A percentile compares a stretch with the other conserved stretches of the same genome.
These are phyloP conservation scores for Netelia virgata DNA, from an alignment of 2,888 invertebrate genomes.

Conservation along the genomic window DNA sequence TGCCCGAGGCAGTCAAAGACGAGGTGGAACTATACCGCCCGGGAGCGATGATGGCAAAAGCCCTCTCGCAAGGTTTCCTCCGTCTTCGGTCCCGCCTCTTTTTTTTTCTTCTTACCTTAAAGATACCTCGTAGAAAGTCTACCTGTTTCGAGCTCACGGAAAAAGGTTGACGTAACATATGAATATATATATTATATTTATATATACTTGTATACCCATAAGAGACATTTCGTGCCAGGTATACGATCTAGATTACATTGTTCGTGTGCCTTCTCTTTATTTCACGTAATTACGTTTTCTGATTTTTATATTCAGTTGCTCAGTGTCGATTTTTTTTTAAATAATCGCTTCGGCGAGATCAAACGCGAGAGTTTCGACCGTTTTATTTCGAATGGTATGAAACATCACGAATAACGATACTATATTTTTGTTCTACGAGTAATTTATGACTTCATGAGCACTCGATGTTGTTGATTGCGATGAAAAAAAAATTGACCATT, in stretches of 20 bases:
- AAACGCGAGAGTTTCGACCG: no score
- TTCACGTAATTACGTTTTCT: not conserved
- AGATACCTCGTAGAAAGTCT: slow-evolving; percentile 57
- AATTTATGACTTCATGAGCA: no score
- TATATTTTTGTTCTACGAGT: no score
- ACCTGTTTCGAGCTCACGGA: slow-evolving; percentile 41
- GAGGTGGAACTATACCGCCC: slow-evolving; percentile 27
- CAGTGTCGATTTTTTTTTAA: not conserved
- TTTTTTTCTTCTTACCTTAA: slow-evolving; percentile 44
- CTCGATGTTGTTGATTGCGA: no score
- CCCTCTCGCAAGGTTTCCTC: slow-evolving; percentile 59
- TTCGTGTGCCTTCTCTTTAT: slow-evolving; percentile 5
- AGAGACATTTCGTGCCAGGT: slow-evolving; percentile 6
- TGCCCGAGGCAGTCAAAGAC: slow-evolving; percentile 54
- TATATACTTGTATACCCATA: slow-evolving; percentile 9
- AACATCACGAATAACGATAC: no score
- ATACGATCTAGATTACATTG: slow-evolving; percentile 39
- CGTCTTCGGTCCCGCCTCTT: slow-evolving; percentile 27
- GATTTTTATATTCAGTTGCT: not conserved
- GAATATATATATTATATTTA: not conserved
- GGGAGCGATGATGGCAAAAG: slow-evolving; percentile 45
- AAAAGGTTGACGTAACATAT: slow-evolving; percentile 36
- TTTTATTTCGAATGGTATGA: no score
- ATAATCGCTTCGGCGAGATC: not conserved
- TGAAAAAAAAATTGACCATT: no score